Evolutionary conservation across 2,797 vertebrate genomes (phyloP), one percentile per base, ranked within the genome.

Genomic region (Leptatherina wallacei): DNA sequence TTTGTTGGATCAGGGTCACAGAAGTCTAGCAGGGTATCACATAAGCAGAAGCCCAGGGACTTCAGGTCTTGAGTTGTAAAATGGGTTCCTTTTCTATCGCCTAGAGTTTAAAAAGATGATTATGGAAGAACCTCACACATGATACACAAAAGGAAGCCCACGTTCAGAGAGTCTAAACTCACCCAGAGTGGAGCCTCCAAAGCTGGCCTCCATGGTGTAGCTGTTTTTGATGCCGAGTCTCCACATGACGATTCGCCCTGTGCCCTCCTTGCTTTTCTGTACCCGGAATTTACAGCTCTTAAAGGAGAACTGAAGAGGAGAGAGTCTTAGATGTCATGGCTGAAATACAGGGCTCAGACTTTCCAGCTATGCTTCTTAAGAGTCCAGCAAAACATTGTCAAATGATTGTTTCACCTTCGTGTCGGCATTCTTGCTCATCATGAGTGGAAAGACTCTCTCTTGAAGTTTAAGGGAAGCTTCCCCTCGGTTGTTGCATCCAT

Each of bases 141-240:
- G 11, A 32, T 3, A 30, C n/a, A 24, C 4, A 8, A 6, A 55
- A 35, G 13, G 18, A 65, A 13, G 27, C 14, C 62, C 20, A 27
- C 61, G 74, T 20, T 18, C 8, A 52, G 1, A 61, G 55, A 69
- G 44, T 11, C 4, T 38, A 27, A n/a, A 49, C 91, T 93, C 80
- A 98, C 98, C 96, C 49, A 99, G 88, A 0, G 96, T 96, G 60
- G 97, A 97, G 58, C 98, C 97, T 0, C 96, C 92, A 22, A 99
- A 99, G 0, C 96, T 96, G 0, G 95, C 94, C 88, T 99, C 98
- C 95, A 99, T 92, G 11, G 98, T 99, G 75, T 97, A 99, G 92
- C 97, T 99, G 93, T 98, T 97, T 63, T 85, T 87, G 86, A 98
- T 92, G 0, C 98, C 98, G 74, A 98, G 91, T 71, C 84, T 94